Base-by-base conservation (phyloP, 2,797 vertebrate genomes). In the Silurus aristotelis region DNA sequence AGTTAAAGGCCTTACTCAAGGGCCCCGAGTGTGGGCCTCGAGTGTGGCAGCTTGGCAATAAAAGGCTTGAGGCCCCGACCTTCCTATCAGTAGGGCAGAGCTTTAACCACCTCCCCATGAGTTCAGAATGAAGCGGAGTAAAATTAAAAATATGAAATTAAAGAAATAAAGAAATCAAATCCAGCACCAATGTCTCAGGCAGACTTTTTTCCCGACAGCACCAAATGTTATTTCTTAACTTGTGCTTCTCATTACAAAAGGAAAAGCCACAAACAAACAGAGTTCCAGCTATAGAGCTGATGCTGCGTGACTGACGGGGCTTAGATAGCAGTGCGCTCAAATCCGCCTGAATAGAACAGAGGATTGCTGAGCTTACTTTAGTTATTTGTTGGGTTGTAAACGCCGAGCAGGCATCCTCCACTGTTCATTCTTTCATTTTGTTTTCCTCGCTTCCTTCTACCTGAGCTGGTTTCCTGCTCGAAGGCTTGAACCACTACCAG, bases 311-410 rank as follows among this genome's bases (percentile, higher is more conserved):
- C 56, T 52, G 83, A 67, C 22, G 8, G 17, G 56, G 46, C 67
- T 83, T 79, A 68, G 58, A 61, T 75, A 80, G 70, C 86, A 77
- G 71, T 72, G 31, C 25, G 22, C 80, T 83, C 70, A 80, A 84
- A 80, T 82, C 85, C 63, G 48, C 81, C 68, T 76, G 75, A 80
- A 88, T 64, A 73, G 58, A 58, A 82, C 63, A 52, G 68, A 61
- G 76, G 78, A 67, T 84, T 88, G 81, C 60, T 9, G 43, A 61
- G 80, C 83, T 86, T 75, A 73, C 67, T 55, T 60, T 56, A 83
- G 25, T 38, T 60, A 81, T 73, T 76, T 80, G 46, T 64, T 67
- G 76, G 75, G 70, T 83, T 66, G 60, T 66, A 46, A 80, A 67
- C 20, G 3, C 15, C 27, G 8, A 87, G 64, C 43, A 66, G 63